A percentile compares a stretch with the other conserved stretches of the same genome.
phyloP scores from a whole-genome alignment of 2,888 invertebrate species.

The Hedya salicella region DNA sequence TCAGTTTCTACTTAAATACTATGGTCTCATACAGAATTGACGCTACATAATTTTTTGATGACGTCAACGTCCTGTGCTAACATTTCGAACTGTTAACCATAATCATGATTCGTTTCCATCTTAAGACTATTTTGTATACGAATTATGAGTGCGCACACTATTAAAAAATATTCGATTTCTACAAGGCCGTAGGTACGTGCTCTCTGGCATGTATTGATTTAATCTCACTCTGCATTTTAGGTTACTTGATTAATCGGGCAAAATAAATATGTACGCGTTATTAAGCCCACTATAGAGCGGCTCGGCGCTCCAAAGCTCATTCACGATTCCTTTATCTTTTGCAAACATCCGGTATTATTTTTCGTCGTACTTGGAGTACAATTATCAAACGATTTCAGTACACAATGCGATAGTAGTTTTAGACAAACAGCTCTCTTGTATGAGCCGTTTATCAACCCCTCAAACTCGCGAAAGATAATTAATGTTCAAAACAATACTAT shows the following conservation, averaged over 20 bases:
- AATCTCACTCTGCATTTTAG: background rate
- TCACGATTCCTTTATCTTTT: slow-evolving; percentile 75
- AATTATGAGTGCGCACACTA: too few species aligned
- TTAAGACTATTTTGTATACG: too few species aligned
- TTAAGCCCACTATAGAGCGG: slow-evolving; percentile 13
- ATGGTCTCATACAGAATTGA: background rate
- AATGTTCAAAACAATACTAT: slow-evolving; percentile 66
- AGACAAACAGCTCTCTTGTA: slow-evolving; percentile 68
- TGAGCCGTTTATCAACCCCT: slow-evolving; percentile 64
- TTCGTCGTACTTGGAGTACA: slow-evolving; percentile 57
- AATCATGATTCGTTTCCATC: too few species aligned
- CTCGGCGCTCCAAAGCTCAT: slow-evolving; percentile 52
- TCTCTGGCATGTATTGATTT: background rate
- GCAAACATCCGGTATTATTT: slow-evolving; percentile 77
- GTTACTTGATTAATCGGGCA: background rate
- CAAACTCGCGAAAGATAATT: slow-evolving; percentile 65
- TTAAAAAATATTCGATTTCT: too few species aligned
- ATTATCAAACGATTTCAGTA: slow-evolving; percentile 64
- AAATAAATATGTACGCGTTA: background rate
- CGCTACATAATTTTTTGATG: slow-evolving; percentile 1
- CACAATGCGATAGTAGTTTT: slow-evolving; percentile 65
- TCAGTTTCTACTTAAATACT: slow-evolving; percentile 30
- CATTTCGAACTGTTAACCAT: too few species aligned
- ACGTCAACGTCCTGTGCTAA: too few species aligned
- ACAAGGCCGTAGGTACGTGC: too few species aligned